Evolutionary conservation across 1,140 invertebrate genomes (phyloP).

Genomic region (Ericerus pela): DNA sequence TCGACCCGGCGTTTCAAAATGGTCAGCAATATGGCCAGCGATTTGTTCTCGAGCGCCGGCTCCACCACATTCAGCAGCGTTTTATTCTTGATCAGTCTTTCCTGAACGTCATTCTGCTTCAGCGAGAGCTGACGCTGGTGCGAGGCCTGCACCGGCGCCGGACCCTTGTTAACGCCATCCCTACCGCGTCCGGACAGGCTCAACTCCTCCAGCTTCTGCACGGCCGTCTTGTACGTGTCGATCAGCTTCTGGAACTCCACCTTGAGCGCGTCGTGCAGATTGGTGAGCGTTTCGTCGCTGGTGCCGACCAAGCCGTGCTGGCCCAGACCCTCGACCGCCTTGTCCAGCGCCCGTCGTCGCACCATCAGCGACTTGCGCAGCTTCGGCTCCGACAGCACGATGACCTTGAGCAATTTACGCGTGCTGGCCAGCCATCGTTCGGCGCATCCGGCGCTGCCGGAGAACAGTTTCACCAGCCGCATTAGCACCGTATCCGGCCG

Average conservation of each 20-base stretch:
- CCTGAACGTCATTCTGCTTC: conserved; percentile 63
- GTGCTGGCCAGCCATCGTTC: conserved; percentile 35
- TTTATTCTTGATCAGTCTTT: conserved; percentile 81
- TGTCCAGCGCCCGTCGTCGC: conserved; percentile 54
- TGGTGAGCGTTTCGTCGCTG: conserved; percentile 40
- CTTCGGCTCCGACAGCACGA: conserved; percentile 36
- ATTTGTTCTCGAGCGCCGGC: conserved; percentile 38
- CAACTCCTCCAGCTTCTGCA: conserved; percentile 73
- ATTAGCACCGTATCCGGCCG: conserved; percentile 60
- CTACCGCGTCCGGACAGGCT: conserved; percentile 35
- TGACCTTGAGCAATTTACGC: conserved; percentile 39
- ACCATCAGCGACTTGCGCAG: conserved; percentile 42
- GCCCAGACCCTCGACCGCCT: conserved; percentile 69
- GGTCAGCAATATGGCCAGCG: conserved; percentile 37
- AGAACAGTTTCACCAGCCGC: conserved; percentile 64
- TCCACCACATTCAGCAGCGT: conserved; percentile 73
- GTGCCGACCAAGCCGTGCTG: conserved; percentile 67
- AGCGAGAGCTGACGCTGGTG: conserved; percentile 77
- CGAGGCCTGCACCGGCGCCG: conserved; percentile 69
- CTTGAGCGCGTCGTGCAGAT: conserved; percentile 38
- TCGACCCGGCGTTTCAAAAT: conserved; percentile 49
- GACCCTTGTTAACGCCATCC: conserved; percentile 42
- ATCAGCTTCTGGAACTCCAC: conserved; percentile 63
- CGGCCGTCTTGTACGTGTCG: conserved; percentile 70
- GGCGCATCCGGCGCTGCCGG: conserved; percentile 33